A percentile compares a stretch with the other conserved stretches of the same genome.
These are phyloP conservation scores for Nesogale talazaci DNA, from an alignment of 2,113 vertebrate genomes.

Conservation along the genomic window DNA sequence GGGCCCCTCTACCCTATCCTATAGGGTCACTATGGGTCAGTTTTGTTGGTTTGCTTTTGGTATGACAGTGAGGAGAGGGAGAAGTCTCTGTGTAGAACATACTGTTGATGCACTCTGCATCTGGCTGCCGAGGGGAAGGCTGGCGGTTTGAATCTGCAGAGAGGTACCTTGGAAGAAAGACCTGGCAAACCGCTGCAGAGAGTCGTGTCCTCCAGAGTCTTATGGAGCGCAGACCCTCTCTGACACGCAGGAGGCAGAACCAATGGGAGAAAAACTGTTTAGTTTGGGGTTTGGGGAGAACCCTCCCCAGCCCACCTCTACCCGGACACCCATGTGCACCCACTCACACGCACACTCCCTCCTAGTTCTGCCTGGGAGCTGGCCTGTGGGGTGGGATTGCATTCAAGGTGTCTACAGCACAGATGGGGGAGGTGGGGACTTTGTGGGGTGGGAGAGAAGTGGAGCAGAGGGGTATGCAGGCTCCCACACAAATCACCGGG, in stretches of 20 bases:
- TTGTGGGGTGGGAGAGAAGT: too few relatives aligned
- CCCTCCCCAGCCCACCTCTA: not conserved
- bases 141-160: not conserved
- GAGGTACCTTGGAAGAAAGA: not conserved
- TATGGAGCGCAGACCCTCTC: not conserved
- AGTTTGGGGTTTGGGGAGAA: not conserved
- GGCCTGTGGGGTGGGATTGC: not conserved
- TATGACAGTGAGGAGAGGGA: not conserved
- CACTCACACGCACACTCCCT: too few relatives aligned
- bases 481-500: too few relatives aligned
- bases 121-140: not conserved
- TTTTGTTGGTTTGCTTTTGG: too few relatives aligned
- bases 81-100: not conserved
- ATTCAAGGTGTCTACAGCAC: not conserved
- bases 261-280: not conserved
- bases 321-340: not conserved
- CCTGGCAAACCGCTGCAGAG: not conserved
- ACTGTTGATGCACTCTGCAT: not conserved
- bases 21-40: too few relatives aligned
- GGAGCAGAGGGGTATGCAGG: too few relatives aligned
- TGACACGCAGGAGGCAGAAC: not conserved
- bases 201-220: not conserved
- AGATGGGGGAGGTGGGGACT: too few relatives aligned
- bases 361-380: not conserved
- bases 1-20: too few relatives aligned